Evolutionary conservation across 2,888 invertebrate species (phyloP).

Genomic region (Drosophila birchii): DNA sequence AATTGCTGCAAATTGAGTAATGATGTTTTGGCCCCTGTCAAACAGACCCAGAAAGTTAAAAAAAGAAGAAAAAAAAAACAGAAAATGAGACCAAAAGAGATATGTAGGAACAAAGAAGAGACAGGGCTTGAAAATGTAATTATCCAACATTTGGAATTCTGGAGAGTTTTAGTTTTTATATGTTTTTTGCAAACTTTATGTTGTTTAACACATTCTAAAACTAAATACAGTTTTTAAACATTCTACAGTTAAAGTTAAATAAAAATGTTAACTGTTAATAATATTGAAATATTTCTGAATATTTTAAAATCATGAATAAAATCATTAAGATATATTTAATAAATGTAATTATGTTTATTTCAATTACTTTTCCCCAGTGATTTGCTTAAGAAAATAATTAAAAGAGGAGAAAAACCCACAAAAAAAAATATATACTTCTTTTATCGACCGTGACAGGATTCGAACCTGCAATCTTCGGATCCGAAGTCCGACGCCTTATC

Average conservation of each 20-base stretch:
- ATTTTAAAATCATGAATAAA: too few species aligned
- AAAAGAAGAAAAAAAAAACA: neutral
- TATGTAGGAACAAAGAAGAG: neutral
- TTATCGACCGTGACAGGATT: constrained; percentile 62
- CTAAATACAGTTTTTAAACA: neutral
- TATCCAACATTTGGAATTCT: neutral
- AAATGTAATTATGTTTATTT: neutral
- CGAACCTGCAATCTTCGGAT: constrained; percentile 74
- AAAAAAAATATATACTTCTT: neutral
- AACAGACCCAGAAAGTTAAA: neutral
- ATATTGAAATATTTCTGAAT: neutral
- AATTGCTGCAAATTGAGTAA: constrained; percentile 61
- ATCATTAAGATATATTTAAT: too few species aligned
- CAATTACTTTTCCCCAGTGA: too few species aligned
- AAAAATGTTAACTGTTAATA: neutral
- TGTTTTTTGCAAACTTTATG: neutral
- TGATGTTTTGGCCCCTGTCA: constrained; percentile 21
- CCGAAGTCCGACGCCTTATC: constrained; percentile 72
- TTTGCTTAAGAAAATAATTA: too few species aligned
- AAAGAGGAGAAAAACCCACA: neutral
- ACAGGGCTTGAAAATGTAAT: constrained; percentile 27
- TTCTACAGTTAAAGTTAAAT: neutral
- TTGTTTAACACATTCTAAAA: neutral
- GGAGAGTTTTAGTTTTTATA: neutral
- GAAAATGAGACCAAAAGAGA: constrained; percentile 1